These are phyloP conservation scores for Perdita meconis DNA, from an alignment of 2,888 invertebrate species.

Conservation along the genomic window DNA sequence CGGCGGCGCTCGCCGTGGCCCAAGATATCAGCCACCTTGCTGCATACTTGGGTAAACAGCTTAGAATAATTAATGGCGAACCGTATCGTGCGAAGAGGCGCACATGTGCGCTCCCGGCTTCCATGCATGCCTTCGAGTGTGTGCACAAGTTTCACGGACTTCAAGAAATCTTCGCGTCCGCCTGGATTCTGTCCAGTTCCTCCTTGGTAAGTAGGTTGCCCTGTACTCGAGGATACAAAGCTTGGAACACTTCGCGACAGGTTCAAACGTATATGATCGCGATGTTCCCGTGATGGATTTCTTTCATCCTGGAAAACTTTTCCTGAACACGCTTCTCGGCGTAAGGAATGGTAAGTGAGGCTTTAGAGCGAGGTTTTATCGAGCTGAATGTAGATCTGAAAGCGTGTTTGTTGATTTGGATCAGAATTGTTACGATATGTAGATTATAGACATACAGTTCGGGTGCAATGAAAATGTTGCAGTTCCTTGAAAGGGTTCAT, in stretches of 20 bases:
- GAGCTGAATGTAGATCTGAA: too few species aligned
- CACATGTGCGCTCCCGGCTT: not conserved
- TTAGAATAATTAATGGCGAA: constrained; percentile 46
- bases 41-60: constrained; percentile 22
- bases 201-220: not conserved
- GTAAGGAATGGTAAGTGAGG: not conserved
- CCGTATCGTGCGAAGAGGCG: constrained; percentile 1
- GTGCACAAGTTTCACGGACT: constrained; percentile 22
- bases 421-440: too few species aligned
- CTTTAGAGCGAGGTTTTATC: not conserved
- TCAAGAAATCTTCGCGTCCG: not conserved
- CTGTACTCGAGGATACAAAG: not conserved
- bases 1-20: constrained; percentile 32
- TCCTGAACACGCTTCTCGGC: not conserved
- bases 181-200: not conserved
- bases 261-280: not conserved
- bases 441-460: too few species aligned
- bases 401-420: too few species aligned
- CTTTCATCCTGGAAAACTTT: not conserved
- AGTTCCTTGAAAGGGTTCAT: too few species aligned
- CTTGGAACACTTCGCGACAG: too few species aligned
- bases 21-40: constrained; percentile 22
- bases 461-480: too few species aligned
- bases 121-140: not conserved
- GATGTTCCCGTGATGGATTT: not conserved